Base-by-base conservation (phyloP, 2,797 vertebrate species). In the Melanogrammus aeglefinus region DNA sequence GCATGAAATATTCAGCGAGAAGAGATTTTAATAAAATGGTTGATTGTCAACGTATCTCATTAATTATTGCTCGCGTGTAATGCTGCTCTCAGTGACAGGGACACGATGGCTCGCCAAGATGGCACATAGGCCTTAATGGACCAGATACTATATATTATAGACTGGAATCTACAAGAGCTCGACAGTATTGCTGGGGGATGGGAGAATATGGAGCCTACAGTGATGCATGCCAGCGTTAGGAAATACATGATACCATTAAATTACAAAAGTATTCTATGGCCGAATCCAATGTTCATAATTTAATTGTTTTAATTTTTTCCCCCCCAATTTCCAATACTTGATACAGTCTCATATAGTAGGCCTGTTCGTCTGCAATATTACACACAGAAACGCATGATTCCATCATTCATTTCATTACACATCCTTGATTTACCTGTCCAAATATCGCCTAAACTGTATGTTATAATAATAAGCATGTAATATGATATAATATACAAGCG, bases 51-150 rank as follows among this genome's bases (percentile, higher is more conserved):
- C 81, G 83, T 70, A 83, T 63, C 90, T 94, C 91, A 92, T 94
- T 85, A 90, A 93, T 94, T 88, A 93, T 92, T 92, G 83, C 88
- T 88, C 86, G 85, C 84, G 88, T 90, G 76, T 57, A 83, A 80
- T 84, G 91, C 88, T 85, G 85, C 80, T 63, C 13, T 77, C 82
- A 71, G 79, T 83, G 73, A 73, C 77, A 33, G 77, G 82, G 87
- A 74, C 78, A 77, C 82, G 81, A 82, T 88, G 87, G 89, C 51
- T 21, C 51, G 21, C 18, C 16, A 21, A 57, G 4, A 57, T 57
- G 51, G 6, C 51, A 57, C 51, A 57, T 18, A 57, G 51, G 18
- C 51, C 18, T 57, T 57, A 21, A 57, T 57, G 51, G 51, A 57
- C 51, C 16, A 57, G 16, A 57, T 57, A 57, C 51, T 21, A 57